These are phyloP conservation scores for Ditylenchus dipsaci DNA, from an alignment of 1,140 invertebrate species.

Conservation along the genomic window DNA sequence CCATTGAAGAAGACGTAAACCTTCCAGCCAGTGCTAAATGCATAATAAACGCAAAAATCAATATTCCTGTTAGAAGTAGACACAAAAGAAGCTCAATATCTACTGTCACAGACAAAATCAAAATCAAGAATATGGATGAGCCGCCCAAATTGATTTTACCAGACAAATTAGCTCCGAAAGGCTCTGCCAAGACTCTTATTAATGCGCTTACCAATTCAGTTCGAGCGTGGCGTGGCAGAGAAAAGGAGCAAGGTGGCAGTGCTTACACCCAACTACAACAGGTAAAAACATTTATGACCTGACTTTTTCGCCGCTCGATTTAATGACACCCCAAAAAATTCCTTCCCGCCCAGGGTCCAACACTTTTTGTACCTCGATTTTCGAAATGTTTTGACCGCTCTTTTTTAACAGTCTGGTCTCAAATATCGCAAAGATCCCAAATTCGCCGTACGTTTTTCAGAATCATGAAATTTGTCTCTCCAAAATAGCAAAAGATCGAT, in stretches of 20 bases:
- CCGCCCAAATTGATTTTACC: not conserved
- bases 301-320: not conserved
- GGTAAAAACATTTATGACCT: not conserved
- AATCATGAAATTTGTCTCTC: no score
- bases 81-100: not conserved
- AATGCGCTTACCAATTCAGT: not conserved
- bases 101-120: not conserved
- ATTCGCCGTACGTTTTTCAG: no score
- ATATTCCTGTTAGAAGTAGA: not conserved
- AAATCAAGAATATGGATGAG: not conserved
- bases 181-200: not conserved
- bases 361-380: no score
- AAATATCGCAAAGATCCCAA: no score
- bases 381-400: no score
- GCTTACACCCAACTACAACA: not conserved
- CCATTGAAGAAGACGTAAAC: not conserved
- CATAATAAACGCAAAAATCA: not conserved
- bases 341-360: no score
- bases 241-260: not conserved
- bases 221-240: not conserved
- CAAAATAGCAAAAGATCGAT: no score
- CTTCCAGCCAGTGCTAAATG: not conserved
- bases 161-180: not conserved
- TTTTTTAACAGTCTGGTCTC: no score
- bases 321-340: no score